Base-by-base conservation (phyloP, 1,140 invertebrate species). In the Drosophila miranda region DNA sequence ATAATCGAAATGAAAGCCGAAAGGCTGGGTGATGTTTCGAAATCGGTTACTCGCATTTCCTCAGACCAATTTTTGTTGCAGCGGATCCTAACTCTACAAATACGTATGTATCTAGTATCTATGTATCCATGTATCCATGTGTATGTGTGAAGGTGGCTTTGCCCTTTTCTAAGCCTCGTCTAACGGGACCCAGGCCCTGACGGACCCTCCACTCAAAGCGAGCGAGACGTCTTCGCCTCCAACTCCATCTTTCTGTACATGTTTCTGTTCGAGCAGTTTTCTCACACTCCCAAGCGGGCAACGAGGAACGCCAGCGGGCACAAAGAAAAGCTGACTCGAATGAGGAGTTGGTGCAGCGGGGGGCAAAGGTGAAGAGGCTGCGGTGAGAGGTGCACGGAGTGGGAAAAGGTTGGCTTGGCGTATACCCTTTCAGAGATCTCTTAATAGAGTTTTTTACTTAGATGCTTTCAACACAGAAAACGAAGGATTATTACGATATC, bases 261-360 rank as follows among this genome's bases (percentile, higher is more conserved):
- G 13, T 38, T 38, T 13, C 34, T 74, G 62, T 19, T 56, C 42
- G 58, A 56, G 63, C 70, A 59, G 66, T 86, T 86, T 86, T 84
- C 80, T 86, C 81, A 84, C 80, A 84, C 81, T 86, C 30, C 44
- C 49, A 51, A 46, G 50, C 50, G 50, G 14, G 28, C 19, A 46
- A 34, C 52, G 59, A 64, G 52, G 59, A 74, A 73, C 59, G 59
- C 70, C 68, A 56, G 34, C 58, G 68, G 70, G 45, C 38, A 42
- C 23, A 63, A 51, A 64, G 73, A 79, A 75, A 79, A 72, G 62
- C 72, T 78, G 51, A 84, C 62, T 52, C 19, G 52, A 45, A 14
- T 44, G 50, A 16, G 11, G 14, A 53, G 21, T 3, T 6, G 8
- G 28, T 3, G 30, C 21, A 13, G 9, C 9, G 34, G 51, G 30